These are phyloP conservation scores for Pachypsylla venusta DNA, from an alignment of 1,140 invertebrate species.

Conservation along the genomic window DNA sequence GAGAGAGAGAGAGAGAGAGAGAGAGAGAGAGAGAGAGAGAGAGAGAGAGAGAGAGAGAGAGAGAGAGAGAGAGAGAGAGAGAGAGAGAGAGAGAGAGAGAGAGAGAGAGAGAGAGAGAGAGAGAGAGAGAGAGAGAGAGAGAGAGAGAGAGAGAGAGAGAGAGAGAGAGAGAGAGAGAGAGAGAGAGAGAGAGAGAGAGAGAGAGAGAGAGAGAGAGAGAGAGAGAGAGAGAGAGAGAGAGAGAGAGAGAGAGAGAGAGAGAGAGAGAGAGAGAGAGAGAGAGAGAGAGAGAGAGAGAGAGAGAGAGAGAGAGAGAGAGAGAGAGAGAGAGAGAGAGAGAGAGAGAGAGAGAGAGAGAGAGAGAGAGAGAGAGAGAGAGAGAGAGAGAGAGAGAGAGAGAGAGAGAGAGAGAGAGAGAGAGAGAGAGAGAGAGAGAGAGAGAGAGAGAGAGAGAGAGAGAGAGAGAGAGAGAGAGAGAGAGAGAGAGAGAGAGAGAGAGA, in stretches of 20 bases:
- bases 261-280: too few species aligned
- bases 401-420: neutral
- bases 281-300: neutral
- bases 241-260: too few species aligned
- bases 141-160: too few species aligned
- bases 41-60: too few species aligned
- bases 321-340: conserved; percentile 10
- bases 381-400: conserved; percentile 9
- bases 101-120: too few species aligned
- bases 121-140: too few species aligned
- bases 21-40: neutral
- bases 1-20: neutral
- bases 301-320: conserved; percentile 11
- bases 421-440: neutral
- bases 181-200: too few species aligned
- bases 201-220: too few species aligned
- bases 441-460: neutral
- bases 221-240: too few species aligned
- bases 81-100: too few species aligned
- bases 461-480: neutral
- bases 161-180: too few species aligned
- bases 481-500: neutral
- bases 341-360: conserved; percentile 12
- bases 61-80: too few species aligned
- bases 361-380: conserved; percentile 11